Percentiles rank a stretch among this genome's conserved stretches.
phyloP scores from a whole-genome alignment of 2,797 vertebrate species.

The Malurus leucopterus region DNA sequence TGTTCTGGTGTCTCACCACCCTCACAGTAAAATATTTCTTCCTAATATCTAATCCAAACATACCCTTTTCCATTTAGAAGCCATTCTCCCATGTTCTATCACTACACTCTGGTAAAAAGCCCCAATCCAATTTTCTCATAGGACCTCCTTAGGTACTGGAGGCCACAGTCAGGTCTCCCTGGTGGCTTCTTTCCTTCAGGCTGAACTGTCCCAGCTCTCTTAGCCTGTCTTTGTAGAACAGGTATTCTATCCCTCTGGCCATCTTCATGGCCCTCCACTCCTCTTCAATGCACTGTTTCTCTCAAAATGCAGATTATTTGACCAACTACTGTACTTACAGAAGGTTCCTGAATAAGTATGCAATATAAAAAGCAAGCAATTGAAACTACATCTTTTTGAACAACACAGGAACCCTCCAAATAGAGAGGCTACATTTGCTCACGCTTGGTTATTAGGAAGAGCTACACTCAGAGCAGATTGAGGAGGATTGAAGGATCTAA shows the following conservation, averaged over 20 bases:
- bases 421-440: background rate
- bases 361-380: background rate
- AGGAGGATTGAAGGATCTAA: background rate
- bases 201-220: background rate
- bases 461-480: background rate
- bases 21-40: background rate
- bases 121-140: background rate
- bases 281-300: background rate
- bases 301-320: background rate
- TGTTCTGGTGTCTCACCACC: background rate
- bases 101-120: background rate
- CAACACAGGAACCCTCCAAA: background rate
- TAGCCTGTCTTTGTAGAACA: background rate
- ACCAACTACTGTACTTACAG: background rate
- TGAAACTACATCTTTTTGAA: background rate
- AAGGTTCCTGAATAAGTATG: background rate
- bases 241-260: background rate
- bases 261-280: background rate
- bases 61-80: background rate
- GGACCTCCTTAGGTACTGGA: too few species aligned
- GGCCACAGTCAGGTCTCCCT: too few species aligned
- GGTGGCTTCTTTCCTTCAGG: background rate
- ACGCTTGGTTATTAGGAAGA: background rate
- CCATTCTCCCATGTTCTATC: background rate
- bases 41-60: background rate